A percentile compares a stretch with the other conserved stretches of the same genome.
phyloP scores from a whole-genome alignment of 1,140 invertebrate species.

The Rhyacophila brunnea region DNA sequence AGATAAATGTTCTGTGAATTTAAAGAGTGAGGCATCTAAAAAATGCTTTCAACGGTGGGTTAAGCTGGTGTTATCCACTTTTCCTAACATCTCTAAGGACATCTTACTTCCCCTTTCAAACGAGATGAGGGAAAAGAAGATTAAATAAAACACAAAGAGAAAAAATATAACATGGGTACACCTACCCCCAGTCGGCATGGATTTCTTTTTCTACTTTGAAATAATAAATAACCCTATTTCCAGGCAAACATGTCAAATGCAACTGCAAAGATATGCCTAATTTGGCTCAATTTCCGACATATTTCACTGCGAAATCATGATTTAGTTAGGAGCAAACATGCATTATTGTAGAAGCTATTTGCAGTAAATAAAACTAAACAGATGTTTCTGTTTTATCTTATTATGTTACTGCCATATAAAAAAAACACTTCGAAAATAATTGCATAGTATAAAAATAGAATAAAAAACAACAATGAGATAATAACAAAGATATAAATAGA shows the following conservation, averaged over 20 bases:
- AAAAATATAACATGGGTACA: slow-evolving; percentile 7
- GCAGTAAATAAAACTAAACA: too few relatives aligned
- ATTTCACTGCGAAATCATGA: too few relatives aligned
- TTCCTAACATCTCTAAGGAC: slow-evolving; percentile 15
- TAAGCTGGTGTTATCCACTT: slow-evolving; percentile 26
- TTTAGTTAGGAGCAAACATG: too few relatives aligned
- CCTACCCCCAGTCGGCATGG: slow-evolving; percentile 2
- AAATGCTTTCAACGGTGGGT: slow-evolving; percentile 1
- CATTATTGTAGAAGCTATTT: too few relatives aligned
- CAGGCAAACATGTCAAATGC: not conserved
- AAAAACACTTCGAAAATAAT: too few relatives aligned
- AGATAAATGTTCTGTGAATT: slow-evolving; percentile 2
- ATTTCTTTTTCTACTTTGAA: not conserved
- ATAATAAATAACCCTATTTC: not conserved
- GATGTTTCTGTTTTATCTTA: too few relatives aligned
- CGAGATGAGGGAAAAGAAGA: slow-evolving; percentile 13
- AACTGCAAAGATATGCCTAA: slow-evolving; percentile 1
- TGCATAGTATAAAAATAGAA: too few relatives aligned
- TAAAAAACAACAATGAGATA: too few relatives aligned
- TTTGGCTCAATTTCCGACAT: too few relatives aligned
- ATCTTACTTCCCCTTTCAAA: slow-evolving; percentile 14
- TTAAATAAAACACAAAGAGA: slow-evolving; percentile 21
- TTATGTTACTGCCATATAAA: too few relatives aligned
- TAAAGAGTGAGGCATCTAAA: not conserved
- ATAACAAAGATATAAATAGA: too few relatives aligned